Percentiles rank a stretch among this genome's conserved stretches.
phyloP scores from a whole-genome alignment of 2,113 vertebrate species.

The Cygnus buccinator region DNA sequence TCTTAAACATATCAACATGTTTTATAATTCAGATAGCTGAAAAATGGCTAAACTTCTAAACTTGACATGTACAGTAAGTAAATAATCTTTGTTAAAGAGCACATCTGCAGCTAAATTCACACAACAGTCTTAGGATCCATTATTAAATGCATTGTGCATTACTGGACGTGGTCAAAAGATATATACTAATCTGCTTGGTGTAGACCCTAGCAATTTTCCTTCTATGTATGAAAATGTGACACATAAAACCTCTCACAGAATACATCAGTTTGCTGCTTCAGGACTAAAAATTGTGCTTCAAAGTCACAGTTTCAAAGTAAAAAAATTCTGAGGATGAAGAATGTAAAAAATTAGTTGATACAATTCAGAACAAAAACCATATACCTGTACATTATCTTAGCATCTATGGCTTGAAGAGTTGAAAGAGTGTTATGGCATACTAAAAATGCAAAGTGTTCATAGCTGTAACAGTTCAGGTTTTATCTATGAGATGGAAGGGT shows the following conservation, averaged over 20 bases:
- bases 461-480: not conserved
- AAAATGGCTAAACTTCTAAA: slow-evolving; percentile 11
- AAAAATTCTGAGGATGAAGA: not conserved
- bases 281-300: not conserved
- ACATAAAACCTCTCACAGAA: not conserved
- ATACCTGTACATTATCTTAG: not conserved
- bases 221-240: not conserved
- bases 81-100: not conserved
- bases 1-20: not conserved
- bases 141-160: not conserved
- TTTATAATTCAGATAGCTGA: not conserved
- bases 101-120: not conserved
- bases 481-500: not conserved
- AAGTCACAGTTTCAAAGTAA: not conserved
- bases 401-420: not conserved
- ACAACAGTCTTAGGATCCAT: not conserved
- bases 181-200: not conserved
- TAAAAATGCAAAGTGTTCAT: not conserved
- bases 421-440: accelerated
- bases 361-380: not conserved
- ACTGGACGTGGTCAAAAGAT: not conserved
- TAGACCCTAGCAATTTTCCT: not conserved
- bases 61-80: not conserved
- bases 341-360: not conserved
- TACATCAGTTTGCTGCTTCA: not conserved